Evolutionary conservation across 1,140 invertebrate genomes (phyloP).

Genomic region (Metopolophium dirhodum): DNA sequence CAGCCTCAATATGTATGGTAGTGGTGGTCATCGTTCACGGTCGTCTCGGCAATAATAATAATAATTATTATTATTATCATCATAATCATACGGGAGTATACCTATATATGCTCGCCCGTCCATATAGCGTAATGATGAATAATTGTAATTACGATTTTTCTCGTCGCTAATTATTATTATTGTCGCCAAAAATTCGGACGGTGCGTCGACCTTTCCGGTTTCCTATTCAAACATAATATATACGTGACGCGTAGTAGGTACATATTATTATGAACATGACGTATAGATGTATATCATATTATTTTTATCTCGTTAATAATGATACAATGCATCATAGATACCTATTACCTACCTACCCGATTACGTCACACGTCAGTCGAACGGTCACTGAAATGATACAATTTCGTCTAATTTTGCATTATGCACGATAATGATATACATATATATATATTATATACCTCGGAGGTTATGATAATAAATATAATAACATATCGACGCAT

Average conservation of each 20-base stretch:
- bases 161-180: neutral
- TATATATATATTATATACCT: too few relatives aligned
- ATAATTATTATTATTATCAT: neutral
- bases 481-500: neutral
- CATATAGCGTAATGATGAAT: neutral
- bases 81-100: too few relatives aligned
- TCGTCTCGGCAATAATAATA: neutral
- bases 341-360: neutral
- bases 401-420: neutral
- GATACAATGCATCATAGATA: neutral
- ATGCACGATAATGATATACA: neutral
- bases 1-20: too few relatives aligned
- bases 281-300: too few relatives aligned
- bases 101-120: too few relatives aligned
- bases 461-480: too few relatives aligned
- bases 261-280: too few relatives aligned
- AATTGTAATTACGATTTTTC: neutral
- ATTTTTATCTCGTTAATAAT: too few relatives aligned
- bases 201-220: slow-evolving; percentile 16
- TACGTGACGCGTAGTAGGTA: neutral
- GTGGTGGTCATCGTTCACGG: too few relatives aligned
- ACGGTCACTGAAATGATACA: neutral
- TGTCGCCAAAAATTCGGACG: neutral
- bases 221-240: neutral
- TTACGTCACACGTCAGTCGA: neutral